These are phyloP conservation scores for Heliothis peltigera DNA, from an alignment of 2,888 invertebrate species.

Conservation along the genomic window DNA sequence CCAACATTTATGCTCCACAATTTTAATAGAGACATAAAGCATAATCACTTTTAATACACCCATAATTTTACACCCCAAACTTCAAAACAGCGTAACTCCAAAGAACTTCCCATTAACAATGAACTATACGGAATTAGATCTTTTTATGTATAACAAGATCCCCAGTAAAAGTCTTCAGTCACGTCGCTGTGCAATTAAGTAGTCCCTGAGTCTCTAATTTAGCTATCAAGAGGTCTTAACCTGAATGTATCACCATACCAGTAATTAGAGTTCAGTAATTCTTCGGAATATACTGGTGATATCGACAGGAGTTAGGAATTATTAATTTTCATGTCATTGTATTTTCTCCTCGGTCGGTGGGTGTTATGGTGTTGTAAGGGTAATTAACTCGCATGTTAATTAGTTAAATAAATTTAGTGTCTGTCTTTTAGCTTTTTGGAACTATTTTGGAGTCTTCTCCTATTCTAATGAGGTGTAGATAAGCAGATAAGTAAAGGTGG, in stretches of 20 bases:
- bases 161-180: constrained; percentile 69
- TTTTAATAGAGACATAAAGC: neutral
- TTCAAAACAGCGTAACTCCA: constrained; percentile 1
- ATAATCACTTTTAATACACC: neutral
- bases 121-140: constrained; percentile 56
- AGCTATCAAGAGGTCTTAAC: constrained; percentile 80
- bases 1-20: neutral
- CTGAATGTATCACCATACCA: constrained; percentile 76
- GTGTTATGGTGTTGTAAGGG: neutral
- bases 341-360: neutral
- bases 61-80: neutral
- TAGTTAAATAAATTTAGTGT: too few species aligned
- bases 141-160: constrained; percentile 62
- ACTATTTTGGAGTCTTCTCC: too few species aligned
- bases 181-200: constrained; percentile 77
- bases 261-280: constrained; percentile 74
- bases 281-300: constrained; percentile 23
- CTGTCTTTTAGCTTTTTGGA: too few species aligned
- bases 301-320: neutral
- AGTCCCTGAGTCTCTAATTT: constrained; percentile 79
- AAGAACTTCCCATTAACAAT: constrained; percentile 43
- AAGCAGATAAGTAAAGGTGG: too few species aligned
- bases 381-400: too few species aligned
- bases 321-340: constrained; percentile 10
- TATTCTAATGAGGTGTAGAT: too few species aligned